Evolutionary conservation across 2,888 invertebrate species (phyloP).

Genomic region (Eupithecia pulchellata): DNA sequence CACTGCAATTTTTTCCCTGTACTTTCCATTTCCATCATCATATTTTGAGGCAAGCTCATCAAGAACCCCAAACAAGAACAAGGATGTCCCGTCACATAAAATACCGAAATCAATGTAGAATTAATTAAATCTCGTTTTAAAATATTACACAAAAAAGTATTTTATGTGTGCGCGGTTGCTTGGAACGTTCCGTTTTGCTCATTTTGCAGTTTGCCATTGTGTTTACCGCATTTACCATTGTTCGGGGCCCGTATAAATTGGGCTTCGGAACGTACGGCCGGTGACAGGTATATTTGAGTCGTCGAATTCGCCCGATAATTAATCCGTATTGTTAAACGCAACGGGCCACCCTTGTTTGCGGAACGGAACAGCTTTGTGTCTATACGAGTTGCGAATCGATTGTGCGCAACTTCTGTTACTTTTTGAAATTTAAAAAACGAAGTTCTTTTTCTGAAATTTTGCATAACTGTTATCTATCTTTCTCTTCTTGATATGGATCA

Average conservation of each 20-base stretch:
- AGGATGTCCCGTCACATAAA: conserved; percentile 26
- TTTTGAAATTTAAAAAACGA: background rate
- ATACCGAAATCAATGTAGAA: conserved; percentile 37
- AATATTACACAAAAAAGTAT: conserved; percentile 37
- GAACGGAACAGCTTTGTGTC: conserved; percentile 60
- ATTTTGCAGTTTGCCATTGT: conserved; percentile 80
- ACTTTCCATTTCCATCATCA: background rate
- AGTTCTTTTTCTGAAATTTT: background rate
- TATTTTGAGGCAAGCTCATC: conserved; percentile 3
- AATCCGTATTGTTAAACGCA: conserved; percentile 83
- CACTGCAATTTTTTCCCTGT: background rate
- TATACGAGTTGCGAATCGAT: conserved; percentile 61
- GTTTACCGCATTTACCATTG: conserved; percentile 84
- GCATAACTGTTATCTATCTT: background rate
- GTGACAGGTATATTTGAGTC: conserved; percentile 85
- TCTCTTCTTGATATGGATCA: too few species aligned
- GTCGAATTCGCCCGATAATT: conserved; percentile 83
- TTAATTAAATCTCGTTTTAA: conserved; percentile 38
- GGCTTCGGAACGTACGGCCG: conserved; percentile 71
- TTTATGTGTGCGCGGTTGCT: conserved; percentile 39
- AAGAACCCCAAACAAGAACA: conserved; percentile 14
- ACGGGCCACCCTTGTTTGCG: conserved; percentile 79
- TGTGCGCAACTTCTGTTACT: conserved; percentile 35
- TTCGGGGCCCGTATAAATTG: conserved; percentile 82
- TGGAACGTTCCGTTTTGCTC: conserved; percentile 64